phyloP scores from a whole-genome alignment of 2,797 vertebrate genomes.

The Alfaro cultratus region DNA sequence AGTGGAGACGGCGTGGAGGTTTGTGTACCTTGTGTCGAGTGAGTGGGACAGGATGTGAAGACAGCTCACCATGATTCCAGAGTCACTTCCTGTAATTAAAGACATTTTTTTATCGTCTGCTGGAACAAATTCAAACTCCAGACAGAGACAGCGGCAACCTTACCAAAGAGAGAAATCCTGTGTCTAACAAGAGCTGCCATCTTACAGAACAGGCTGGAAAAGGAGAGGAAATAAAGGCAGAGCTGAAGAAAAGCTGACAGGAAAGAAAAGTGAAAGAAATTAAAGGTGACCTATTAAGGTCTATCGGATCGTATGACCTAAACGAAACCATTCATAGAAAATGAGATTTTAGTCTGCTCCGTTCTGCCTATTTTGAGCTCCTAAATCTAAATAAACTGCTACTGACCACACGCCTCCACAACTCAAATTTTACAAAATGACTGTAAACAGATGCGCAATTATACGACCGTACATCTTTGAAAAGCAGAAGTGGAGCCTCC shows the following conservation, averaged over 20 bases:
- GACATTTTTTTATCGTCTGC: constrained; percentile 18
- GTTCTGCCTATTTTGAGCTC: no score
- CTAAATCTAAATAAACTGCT: no score
- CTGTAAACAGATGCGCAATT: no score
- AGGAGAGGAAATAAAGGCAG: constrained; percentile 56
- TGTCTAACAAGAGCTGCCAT: constrained; percentile 99
- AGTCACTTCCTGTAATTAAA: constrained; percentile 87
- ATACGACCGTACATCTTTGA: no score
- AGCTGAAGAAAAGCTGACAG: constrained; percentile 39
- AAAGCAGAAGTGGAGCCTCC: no score
- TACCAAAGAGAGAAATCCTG: constrained; percentile 99
- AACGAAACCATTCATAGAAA: no score
- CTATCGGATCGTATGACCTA: no score
- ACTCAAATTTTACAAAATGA: no score
- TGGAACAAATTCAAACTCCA: constrained; percentile 17
- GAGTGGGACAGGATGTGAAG: constrained; percentile 95
- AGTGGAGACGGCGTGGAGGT: neutral
- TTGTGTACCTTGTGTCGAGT: constrained; percentile 90
- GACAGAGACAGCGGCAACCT: constrained; percentile 68
- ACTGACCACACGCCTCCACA: no score
- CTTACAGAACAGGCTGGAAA: constrained; percentile 96
- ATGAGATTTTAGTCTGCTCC: no score
- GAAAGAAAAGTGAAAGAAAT: constrained; percentile 22
- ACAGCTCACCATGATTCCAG: constrained; percentile 95
- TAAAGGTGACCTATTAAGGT: neutral